Percentiles rank a stretch among this genome's conserved stretches.
Evolutionary conservation across 2,888 invertebrate genomes (phyloP).

Genomic region (Omphaloscelis lunosa): DNA sequence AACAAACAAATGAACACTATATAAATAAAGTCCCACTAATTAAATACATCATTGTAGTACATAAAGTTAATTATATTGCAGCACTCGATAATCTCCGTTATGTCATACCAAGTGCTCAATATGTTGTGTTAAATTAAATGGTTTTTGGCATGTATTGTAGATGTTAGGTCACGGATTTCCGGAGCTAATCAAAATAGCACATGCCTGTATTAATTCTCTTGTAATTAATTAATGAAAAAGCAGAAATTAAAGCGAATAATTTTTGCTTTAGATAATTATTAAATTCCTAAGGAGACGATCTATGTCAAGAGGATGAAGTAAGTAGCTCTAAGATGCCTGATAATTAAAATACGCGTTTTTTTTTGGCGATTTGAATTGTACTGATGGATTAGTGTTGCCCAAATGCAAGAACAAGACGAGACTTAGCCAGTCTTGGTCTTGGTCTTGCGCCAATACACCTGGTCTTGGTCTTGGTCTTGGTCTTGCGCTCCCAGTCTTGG

Average conservation of each 20-base stretch:
- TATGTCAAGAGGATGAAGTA: slow-evolving; percentile 2
- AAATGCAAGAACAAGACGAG: too few relatives aligned
- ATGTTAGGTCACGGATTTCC: slow-evolving; percentile 59
- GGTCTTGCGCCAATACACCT: too few relatives aligned
- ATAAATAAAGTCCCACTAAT: slow-evolving; percentile 50
- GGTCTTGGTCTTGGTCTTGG: too few relatives aligned
- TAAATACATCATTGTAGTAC: slow-evolving; percentile 56
- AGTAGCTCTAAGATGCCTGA: not conserved
- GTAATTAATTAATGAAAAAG: slow-evolving; percentile 13
- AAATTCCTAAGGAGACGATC: not conserved
- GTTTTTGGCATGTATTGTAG: slow-evolving; percentile 19
- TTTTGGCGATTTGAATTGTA: too few relatives aligned
- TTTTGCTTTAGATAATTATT: not conserved
- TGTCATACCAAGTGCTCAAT: slow-evolving; percentile 44
- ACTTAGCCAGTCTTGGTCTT: too few relatives aligned
- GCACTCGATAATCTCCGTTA: slow-evolving; percentile 55
- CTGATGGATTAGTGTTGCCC: too few relatives aligned
- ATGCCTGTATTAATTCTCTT: slow-evolving; percentile 13
- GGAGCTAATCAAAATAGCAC: slow-evolving; percentile 37
- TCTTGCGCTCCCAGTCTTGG: too few relatives aligned
- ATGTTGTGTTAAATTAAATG: slow-evolving; percentile 36
- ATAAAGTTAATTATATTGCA: slow-evolving; percentile 59
- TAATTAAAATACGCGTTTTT: not conserved
- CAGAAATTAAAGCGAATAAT: slow-evolving; percentile 22
- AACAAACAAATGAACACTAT: slow-evolving; percentile 44